Evolutionary conservation across 1,140 invertebrate species (phyloP).

Genomic region (Polypedilum vanderplanki): DNA sequence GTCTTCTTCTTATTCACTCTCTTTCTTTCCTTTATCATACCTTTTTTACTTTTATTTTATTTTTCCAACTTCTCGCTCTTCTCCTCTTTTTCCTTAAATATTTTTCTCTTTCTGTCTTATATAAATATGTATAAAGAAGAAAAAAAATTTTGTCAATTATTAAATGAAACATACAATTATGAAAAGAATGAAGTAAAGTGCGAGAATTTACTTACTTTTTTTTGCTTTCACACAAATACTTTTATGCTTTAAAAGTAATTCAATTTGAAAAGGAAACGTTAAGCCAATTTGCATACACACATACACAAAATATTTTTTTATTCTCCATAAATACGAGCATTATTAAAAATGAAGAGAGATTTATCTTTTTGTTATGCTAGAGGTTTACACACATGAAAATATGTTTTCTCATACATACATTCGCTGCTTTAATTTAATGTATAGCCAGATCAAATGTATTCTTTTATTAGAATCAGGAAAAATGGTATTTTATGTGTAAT

Average conservation of each 20-base stretch:
- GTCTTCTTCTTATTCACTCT: neutral
- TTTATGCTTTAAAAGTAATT: neutral
- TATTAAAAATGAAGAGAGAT: too few species aligned
- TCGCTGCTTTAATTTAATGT: too few species aligned
- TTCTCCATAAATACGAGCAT: too few species aligned
- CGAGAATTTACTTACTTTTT: neutral
- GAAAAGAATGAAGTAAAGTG: neutral
- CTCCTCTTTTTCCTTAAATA: neutral
- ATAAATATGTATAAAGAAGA: neutral
- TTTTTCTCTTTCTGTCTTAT: neutral
- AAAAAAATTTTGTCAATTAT: slow-evolving; percentile 7
- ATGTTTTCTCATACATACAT: too few species aligned
- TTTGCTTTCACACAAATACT: neutral
- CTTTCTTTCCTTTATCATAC: neutral
- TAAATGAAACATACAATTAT: too few species aligned
- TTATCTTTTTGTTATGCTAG: too few species aligned
- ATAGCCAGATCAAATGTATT: too few species aligned
- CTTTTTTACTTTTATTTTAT: slow-evolving; percentile 1
- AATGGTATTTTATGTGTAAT: too few species aligned
- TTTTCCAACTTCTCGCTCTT: neutral
- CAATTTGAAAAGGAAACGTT: neutral
- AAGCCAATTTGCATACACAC: neutral
- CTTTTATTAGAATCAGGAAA: too few species aligned
- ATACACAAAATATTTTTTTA: neutral
- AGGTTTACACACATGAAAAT: too few species aligned